phyloP scores from a whole-genome alignment of 2,888 invertebrate species.

The Nymphalis urticae region DNA sequence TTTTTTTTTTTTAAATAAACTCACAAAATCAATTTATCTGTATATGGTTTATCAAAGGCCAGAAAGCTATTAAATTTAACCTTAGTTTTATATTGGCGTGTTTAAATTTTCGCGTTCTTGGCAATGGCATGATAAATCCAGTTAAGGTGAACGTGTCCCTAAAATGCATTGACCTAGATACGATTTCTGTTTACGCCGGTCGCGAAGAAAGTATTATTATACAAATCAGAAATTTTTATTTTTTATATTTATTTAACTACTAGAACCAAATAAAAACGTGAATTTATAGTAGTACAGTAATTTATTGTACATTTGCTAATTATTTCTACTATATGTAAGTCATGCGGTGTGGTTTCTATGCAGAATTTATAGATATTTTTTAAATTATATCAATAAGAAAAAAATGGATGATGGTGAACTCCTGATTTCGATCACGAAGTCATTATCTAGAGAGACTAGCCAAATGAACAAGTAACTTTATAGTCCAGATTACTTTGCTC shows the following conservation, averaged over 20 bases:
- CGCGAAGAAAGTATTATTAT: constrained; percentile 9
- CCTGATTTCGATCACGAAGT: too few species aligned
- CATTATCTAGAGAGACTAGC: too few species aligned
- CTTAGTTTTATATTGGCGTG: not conserved
- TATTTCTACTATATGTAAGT: too few species aligned
- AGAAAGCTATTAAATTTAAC: not conserved
- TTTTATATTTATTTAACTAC: not conserved
- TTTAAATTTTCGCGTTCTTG: constrained; percentile 6
- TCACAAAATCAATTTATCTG: not conserved
- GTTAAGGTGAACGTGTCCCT: constrained; percentile 22
- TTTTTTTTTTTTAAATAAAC: not conserved
- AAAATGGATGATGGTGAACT: too few species aligned
- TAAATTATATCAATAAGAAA: too few species aligned
- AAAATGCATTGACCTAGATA: constrained; percentile 31
- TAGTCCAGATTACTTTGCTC: too few species aligned
- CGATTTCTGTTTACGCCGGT: constrained; percentile 18
- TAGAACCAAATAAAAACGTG: too few species aligned
- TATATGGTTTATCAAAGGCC: not conserved
- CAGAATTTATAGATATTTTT: not conserved
- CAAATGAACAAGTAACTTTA: too few species aligned
- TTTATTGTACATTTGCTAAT: too few species aligned
- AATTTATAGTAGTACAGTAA: too few species aligned
- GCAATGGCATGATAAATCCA: constrained; percentile 21
- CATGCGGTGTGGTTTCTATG: not conserved
- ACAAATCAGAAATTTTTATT: not conserved